Evolutionary conservation across 37 sponge, comb jelly and placozoan genomes (phyloP).

Genomic region (Oscarella lobularis): DNA sequence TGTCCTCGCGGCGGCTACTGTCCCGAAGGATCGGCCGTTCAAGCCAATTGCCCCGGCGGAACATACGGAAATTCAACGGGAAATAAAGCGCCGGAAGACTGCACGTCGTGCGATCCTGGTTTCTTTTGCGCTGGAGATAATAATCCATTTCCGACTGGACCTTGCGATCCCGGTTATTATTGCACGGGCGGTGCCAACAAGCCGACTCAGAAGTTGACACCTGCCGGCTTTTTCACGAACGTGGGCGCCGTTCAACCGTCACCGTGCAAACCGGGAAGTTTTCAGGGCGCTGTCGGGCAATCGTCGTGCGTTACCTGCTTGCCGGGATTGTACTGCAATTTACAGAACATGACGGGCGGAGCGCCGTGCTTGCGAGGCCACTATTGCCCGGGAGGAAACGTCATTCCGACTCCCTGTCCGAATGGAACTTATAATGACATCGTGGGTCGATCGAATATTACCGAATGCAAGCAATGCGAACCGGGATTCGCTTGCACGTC

Average conservation of each 20-base stretch:
- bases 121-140: neutral
- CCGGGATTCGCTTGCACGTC: neutral
- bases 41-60: conserved; percentile 5
- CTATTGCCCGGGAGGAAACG: neutral
- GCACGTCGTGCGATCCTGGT: neutral
- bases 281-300: neutral
- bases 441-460: conserved; percentile 2
- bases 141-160: neutral
- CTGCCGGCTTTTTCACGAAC: neutral
- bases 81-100: neutral
- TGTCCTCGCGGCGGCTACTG: conserved; percentile 24
- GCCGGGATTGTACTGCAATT: neutral
- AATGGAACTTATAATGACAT: conserved; percentile 4
- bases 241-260: neutral
- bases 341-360: neutral
- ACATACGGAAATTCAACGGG: conserved; percentile 7
- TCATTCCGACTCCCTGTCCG: neutral
- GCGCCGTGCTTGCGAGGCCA: neutral
- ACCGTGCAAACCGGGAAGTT: neutral
- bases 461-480: neutral
- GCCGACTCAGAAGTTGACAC: neutral
- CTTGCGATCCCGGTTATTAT: neutral
- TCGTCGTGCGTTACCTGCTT: neutral
- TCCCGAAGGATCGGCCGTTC: conserved; percentile 10
- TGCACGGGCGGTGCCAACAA: neutral